Conservation (phyloP, 2,888 invertebrate species). For the Noctua pronuba region DNA sequence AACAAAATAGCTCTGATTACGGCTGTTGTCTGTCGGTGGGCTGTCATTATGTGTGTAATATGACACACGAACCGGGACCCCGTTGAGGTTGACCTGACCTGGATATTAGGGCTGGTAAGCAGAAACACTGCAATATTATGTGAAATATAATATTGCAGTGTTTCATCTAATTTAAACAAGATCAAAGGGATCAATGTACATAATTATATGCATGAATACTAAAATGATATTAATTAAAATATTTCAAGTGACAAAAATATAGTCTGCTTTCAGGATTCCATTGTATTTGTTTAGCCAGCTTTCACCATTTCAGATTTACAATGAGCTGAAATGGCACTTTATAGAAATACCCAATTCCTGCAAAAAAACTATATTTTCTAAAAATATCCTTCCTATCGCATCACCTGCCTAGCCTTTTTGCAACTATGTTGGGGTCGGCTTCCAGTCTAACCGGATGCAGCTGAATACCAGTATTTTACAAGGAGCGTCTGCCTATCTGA, state of each 20-base stretch:
- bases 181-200: background rate
- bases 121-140: background rate
- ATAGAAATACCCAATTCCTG: background rate
- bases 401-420: too few species aligned
- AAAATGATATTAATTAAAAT: background rate
- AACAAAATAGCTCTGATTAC: conserved; percentile 5
- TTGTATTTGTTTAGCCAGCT: background rate
- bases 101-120: background rate
- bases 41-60: background rate
- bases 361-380: background rate
- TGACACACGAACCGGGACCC: background rate
- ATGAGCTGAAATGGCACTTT: too few species aligned
- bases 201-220: background rate
- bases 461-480: too few species aligned
- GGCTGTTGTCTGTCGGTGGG: background rate
- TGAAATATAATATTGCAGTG: background rate
- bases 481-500: too few species aligned
- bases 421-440: too few species aligned
- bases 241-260: background rate
- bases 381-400: too few species aligned
- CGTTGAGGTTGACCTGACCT: background rate
- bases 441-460: too few species aligned
- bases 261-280: background rate
- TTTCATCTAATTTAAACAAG: background rate
- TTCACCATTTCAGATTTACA: background rate